Base-by-base conservation (phyloP, 2,888 invertebrate species). In the Sinopyrophorus schimmeli region DNA sequence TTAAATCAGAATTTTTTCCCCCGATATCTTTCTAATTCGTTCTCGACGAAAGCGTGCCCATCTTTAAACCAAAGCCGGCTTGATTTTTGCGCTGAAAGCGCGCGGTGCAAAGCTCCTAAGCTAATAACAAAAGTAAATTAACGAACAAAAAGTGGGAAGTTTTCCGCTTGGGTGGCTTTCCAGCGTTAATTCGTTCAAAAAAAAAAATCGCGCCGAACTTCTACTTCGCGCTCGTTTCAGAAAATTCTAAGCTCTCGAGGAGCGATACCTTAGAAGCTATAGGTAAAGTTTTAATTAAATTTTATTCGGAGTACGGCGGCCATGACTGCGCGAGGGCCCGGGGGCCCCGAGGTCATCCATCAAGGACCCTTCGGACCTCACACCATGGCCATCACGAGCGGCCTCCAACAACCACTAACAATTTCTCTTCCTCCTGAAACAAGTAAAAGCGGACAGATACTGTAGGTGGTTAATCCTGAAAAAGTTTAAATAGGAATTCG, bases 311-410 rank as follows among this genome's bases (percentile, higher is more conserved):
- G 43, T 31, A 44, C 23, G 39, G 47, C 41, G 38, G 43, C 47
- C 47, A 46, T 53, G 50, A 40, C 41, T 47, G 37, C 16, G 34
- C 27, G 44, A 26, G 37, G 42, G 46, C 48, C 30, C 52, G 49
- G 56, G 57, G 61, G 59, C 71, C 70, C 72, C 64, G 69, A 72
- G 72, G 73, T 73, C 72, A 72, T 73, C 71, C 72, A 73, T 73
- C 73, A 73, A 69, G 68, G 68, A 64, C 68, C 70, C 71, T 59
- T 54, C 57, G 53, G 58, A 53, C 54, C 48, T 59, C 51, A 48
- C 51, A 44, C 51, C 49, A 58, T 39, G 27, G 17, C 32, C 49
- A 47, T 48, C 42, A 42, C 26, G 50, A 32, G 50, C 44, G 48
- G 47, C 43, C 24, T 37, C 39, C 41, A 41, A 34, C 32, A 37